Conservation (phyloP, 2,888 invertebrate species). For the Yponomeuta evonymella region DNA sequence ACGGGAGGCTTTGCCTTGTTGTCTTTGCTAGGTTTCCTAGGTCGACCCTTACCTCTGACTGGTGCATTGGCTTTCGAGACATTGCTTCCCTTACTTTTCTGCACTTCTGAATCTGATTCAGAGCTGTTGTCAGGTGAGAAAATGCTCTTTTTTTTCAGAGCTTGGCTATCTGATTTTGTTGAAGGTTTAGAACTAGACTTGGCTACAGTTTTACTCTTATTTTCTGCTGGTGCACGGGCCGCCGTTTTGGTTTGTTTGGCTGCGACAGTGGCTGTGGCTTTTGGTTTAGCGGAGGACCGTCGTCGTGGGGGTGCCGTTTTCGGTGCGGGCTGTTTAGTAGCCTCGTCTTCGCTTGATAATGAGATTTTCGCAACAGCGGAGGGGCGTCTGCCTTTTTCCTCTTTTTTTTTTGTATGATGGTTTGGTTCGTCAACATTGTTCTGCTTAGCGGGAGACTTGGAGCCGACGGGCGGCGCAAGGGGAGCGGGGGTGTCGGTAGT, state of each 20-base stretch:
- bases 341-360: constrained; percentile 79
- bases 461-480: constrained; percentile 30
- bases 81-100: constrained; percentile 40
- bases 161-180: constrained; percentile 34
- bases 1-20: constrained; percentile 37
- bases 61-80: constrained; percentile 44
- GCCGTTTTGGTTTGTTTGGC: constrained; percentile 67
- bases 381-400: constrained; percentile 36
- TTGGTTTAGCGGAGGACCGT: constrained; percentile 77
- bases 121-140: constrained; percentile 86
- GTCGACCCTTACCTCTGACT: constrained; percentile 40
- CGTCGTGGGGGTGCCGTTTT: constrained; percentile 59
- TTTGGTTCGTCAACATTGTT: constrained; percentile 43
- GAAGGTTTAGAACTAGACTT: constrained; percentile 57
- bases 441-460: constrained; percentile 54
- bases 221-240: constrained; percentile 47
- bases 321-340: constrained; percentile 55
- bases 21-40: constrained; percentile 60
- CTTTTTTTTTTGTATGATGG: constrained; percentile 42
- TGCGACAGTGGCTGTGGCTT: constrained; percentile 78
- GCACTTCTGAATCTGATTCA: constrained; percentile 61
- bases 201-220: constrained; percentile 54
- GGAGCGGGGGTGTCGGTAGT: constrained; percentile 23
- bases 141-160: constrained; percentile 83
- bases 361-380: constrained; percentile 59